phyloP scores from a whole-genome alignment of 2,113 vertebrate genomes.

The Petaurus breviceps region DNA sequence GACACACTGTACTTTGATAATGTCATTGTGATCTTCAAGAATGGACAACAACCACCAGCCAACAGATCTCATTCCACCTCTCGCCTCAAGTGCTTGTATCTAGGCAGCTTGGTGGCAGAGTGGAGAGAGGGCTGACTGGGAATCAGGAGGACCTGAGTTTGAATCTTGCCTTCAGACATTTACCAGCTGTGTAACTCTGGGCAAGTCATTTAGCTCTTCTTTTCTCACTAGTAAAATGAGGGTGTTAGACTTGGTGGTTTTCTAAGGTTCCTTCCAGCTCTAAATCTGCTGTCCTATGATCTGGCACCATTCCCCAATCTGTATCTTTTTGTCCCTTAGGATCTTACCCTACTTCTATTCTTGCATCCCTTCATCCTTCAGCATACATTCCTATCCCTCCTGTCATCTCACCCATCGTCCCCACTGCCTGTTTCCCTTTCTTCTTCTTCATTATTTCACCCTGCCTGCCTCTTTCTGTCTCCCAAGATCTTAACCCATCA shows the following conservation, averaged over 20 bases:
- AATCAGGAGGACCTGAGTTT: background rate
- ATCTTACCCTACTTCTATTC: background rate
- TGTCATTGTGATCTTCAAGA: background rate
- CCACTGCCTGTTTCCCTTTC: background rate
- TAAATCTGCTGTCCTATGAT: background rate
- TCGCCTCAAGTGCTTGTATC: background rate
- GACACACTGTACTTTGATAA: background rate
- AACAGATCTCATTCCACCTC: background rate
- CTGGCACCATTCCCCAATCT: background rate
- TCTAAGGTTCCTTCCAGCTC: background rate
- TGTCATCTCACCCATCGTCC: background rate
- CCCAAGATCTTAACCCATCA: background rate
- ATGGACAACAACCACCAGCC: background rate
- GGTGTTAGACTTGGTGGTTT: background rate
- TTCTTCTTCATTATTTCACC: background rate
- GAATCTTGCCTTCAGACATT: background rate
- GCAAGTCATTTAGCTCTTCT: background rate
- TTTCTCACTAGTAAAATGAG: background rate
- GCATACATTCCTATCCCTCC: background rate
- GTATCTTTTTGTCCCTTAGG: background rate
- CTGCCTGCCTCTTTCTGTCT: background rate
- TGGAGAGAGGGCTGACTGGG: background rate
- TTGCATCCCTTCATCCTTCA: no score
- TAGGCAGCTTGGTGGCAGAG: background rate
- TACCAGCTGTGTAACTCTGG: background rate